A percentile compares a stretch with the other conserved stretches of the same genome.
phyloP scores from a whole-genome alignment of 2,113 vertebrate species.

The Sapajus apella region DNA sequence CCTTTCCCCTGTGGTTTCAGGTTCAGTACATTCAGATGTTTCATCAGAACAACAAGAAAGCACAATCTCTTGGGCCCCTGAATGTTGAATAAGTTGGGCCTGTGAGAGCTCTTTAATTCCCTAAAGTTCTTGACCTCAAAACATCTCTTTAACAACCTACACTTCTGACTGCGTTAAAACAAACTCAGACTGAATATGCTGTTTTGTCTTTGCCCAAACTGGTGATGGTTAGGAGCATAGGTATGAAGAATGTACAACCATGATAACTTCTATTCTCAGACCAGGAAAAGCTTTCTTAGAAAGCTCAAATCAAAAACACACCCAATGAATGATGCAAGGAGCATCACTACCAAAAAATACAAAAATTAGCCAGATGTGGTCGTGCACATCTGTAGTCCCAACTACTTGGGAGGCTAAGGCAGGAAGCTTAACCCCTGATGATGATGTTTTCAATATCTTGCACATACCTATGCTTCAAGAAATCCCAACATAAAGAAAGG shows the following conservation, averaged over 20 bases:
- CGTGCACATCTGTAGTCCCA: too few relatives aligned
- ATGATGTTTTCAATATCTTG: conserved; percentile 93
- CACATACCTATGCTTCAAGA: conserved; percentile 89
- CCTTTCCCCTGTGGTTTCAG: background rate
- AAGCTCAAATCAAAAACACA: background rate
- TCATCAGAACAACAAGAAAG: conserved; percentile 50
- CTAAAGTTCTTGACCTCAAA: conserved; percentile 34
- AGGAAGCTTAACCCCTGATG: conserved; percentile 88
- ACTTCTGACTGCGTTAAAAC: conserved; percentile 29
- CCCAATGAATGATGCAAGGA: background rate
- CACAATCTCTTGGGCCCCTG: background rate
- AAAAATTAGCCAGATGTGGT: too few relatives aligned
- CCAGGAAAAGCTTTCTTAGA: background rate
- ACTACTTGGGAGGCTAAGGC: too few relatives aligned
- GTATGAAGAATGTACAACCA: background rate
- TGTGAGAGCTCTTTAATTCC: background rate
- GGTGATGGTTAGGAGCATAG: background rate
- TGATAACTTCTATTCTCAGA: background rate
- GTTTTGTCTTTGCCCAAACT: background rate
- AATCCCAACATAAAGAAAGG: conserved; percentile 89
- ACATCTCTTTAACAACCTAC: background rate
- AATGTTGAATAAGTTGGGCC: background rate
- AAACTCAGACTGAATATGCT: background rate
- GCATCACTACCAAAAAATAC: too few relatives aligned
- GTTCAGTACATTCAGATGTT: conserved; percentile 42